phyloP scores from a whole-genome alignment of 2,113 vertebrate species.

The Chlorocebus sabaeus region DNA sequence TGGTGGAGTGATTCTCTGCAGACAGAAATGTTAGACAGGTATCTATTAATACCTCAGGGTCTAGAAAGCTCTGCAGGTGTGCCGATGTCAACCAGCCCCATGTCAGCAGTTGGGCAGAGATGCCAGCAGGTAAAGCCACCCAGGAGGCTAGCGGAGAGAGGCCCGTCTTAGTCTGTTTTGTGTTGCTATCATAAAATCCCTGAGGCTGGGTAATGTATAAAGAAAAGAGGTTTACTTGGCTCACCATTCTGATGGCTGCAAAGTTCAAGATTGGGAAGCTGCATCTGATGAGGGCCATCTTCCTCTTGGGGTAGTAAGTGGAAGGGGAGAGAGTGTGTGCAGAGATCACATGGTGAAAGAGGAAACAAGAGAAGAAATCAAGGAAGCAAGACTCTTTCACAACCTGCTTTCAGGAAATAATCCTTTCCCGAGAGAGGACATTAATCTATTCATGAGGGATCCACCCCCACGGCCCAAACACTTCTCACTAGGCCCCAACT shows the following conservation, averaged over 20 bases:
- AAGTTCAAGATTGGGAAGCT: not conserved
- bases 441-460: not conserved
- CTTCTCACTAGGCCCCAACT: not conserved
- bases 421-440: not conserved
- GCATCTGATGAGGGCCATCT: not conserved
- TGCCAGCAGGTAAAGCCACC: too few relatives aligned
- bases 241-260: not conserved
- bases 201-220: not conserved
- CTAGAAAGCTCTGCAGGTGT: not conserved
- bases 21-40: not conserved
- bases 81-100: not conserved
- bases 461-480: not conserved
- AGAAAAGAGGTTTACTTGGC: not conserved
- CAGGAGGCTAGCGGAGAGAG: too few relatives aligned
- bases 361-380: not conserved
- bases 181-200: not conserved
- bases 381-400: not conserved
- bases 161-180: not conserved
- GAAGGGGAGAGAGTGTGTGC: not conserved
- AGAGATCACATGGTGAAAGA: not conserved
- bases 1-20: not conserved
- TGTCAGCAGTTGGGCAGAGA: not conserved
- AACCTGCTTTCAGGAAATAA: not conserved
- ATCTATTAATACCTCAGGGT: not conserved
- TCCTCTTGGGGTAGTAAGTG: not conserved